Base-by-base conservation (phyloP, 2,797 vertebrate genomes). In the Xenopus petersii region DNA sequence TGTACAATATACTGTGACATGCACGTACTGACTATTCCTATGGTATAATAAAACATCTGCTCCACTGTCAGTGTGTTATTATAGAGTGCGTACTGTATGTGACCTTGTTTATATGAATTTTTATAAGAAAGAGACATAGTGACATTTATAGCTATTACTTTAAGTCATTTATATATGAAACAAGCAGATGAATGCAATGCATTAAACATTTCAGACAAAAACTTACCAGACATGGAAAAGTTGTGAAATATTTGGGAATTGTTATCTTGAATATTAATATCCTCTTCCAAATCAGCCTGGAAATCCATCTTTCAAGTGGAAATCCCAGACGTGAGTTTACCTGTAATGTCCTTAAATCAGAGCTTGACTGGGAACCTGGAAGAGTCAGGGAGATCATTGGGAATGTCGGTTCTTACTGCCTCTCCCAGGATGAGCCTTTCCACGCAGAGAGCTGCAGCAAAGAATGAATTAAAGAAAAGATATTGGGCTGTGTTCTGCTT, bases 221-320 rank as follows among this genome's bases (percentile, higher is more conserved):
- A 79, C 80, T 80, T 80, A 81, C 69, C 69, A 13, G 65, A 10
- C 4, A 67, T 12, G 42, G 82, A 79, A 75, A 81, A 80, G 82
- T 75, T 83, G 73, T 70, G 80, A 68, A 17, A 60, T 54, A 51
- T 66, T 36, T 73, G 59, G 6, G 81, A 80, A 67, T 36, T 62
- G 54, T 80, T 79, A 6, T 64, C 26, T 26, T 74, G 54, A 26
- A 46, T 33, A n/a, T 66, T 71, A 2, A 77, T 46, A 47, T 48
- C 67, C 1, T 75, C 47, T 6, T 54, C 77, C 51, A 59, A 55
- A 55, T 82, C 78, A 42, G n/a, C 16, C n/a, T 73, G 67, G 21
- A 81, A 81, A 73, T 83, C 80, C 76, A 83, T 83, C 46, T 36
- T 75, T 64, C 15, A 4, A 16, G 64, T 48, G 59, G 47, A 49